phyloP scores from a whole-genome alignment of 2,888 invertebrate genomes.

The Sarcophaga subvicina region DNA sequence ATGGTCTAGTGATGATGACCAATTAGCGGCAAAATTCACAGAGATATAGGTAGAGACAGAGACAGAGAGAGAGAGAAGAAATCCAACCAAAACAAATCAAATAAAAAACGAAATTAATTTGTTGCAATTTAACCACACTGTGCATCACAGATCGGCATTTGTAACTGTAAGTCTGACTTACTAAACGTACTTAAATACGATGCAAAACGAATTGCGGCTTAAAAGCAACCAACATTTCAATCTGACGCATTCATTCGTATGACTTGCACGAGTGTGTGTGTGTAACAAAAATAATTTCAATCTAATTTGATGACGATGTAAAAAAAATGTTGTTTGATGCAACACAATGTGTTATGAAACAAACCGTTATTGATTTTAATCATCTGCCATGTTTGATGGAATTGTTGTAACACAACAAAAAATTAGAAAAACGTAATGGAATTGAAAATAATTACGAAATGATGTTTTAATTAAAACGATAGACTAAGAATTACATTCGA shows the following conservation, averaged over 20 bases:
- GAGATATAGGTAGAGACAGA: too few relatives aligned
- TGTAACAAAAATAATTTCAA: constrained; percentile 42
- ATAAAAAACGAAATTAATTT: constrained; percentile 35
- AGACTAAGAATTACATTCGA: too few relatives aligned
- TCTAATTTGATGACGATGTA: constrained; percentile 54
- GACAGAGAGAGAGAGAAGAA: background rate
- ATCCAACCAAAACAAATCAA: background rate
- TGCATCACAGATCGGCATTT: constrained; percentile 16
- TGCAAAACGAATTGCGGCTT: constrained; percentile 6
- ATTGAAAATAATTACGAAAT: too few relatives aligned
- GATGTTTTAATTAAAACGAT: too few relatives aligned
- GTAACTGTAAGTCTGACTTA: background rate
- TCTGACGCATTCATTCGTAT: background rate
- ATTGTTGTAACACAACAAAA: too few relatives aligned
- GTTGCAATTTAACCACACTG: constrained; percentile 52
- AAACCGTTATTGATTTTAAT: too few relatives aligned
- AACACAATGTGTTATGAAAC: too few relatives aligned
- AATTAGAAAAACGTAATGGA: too few relatives aligned
- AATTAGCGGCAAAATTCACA: constrained; percentile 54
- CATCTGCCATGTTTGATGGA: too few relatives aligned
- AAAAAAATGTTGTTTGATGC: too few relatives aligned
- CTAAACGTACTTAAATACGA: background rate
- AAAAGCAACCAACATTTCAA: background rate
- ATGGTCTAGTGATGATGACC: constrained; percentile 47
- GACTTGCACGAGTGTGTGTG: constrained; percentile 44